Conservation (phyloP, 2,888 invertebrate genomes). For the Caenorhabditis parvicauda region DNA sequence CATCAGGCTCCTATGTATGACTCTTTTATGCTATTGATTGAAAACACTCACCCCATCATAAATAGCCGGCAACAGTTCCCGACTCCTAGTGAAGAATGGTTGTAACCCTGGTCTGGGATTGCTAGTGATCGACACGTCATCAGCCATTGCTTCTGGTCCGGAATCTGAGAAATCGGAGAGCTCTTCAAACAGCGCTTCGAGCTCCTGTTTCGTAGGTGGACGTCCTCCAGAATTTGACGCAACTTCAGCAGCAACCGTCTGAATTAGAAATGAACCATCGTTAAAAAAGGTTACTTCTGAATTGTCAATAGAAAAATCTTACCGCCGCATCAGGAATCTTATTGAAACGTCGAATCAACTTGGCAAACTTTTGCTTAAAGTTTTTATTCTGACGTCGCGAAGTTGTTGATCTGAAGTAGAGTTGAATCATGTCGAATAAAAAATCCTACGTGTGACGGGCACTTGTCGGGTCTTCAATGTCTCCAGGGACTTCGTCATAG, state of each 20-base stretch:
- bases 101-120: conserved; percentile 56
- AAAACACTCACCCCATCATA: conserved; percentile 12
- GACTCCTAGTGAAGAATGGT: conserved; percentile 38
- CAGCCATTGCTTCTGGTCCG: conserved; percentile 33
- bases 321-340: conserved; percentile 79
- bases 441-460: too few species aligned
- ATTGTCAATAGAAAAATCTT: conserved; percentile 18
- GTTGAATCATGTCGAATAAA: too few species aligned
- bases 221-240: conserved; percentile 23
- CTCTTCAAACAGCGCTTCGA: conserved; percentile 74
- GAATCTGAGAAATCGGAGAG: conserved; percentile 64
- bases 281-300: neutral
- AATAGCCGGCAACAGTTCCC: conserved; percentile 22
- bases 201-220: conserved; percentile 48
- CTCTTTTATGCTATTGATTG: neutral
- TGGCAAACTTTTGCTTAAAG: conserved; percentile 93
- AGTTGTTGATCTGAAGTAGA: conserved; percentile 15
- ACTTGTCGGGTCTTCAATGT: conserved; percentile 17
- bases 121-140: conserved; percentile 52
- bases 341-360: conserved; percentile 83
- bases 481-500: conserved; percentile 30
- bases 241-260: conserved; percentile 4
- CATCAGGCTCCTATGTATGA: conserved; percentile 7
- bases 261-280: neutral
- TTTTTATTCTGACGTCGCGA: conserved; percentile 67